phyloP scores from a whole-genome alignment of 37 sponge, comb jelly and placozoan genomes.

The Hexactinellida sp. region DNA sequence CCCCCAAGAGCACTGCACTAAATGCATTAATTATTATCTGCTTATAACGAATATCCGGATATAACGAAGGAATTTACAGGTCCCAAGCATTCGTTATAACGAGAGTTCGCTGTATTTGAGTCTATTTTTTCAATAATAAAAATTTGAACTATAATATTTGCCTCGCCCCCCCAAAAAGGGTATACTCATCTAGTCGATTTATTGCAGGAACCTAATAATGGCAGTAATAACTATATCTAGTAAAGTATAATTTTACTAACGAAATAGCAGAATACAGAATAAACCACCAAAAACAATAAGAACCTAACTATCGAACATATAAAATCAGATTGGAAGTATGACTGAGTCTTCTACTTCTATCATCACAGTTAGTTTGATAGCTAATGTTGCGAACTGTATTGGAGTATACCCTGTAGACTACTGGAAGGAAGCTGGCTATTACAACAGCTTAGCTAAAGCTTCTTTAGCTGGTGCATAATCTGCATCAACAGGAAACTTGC shows the following conservation, averaged over 20 bases:
- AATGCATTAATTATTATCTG: too few species aligned
- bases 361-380: not conserved
- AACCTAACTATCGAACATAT: not conserved
- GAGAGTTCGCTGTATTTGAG: too few species aligned
- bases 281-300: not conserved
- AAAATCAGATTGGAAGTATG: slow-evolving; percentile 10
- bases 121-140: too few species aligned
- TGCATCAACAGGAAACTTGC: not conserved
- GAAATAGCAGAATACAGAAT: not conserved
- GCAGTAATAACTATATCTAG: too few species aligned
- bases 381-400: not conserved
- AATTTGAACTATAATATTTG: too few species aligned
- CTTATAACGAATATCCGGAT: too few species aligned
- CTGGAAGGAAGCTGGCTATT: not conserved
- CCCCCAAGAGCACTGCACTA: too few species aligned
- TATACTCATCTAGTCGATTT: too few species aligned
- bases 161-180: too few species aligned
- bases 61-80: too few species aligned
- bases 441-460: slow-evolving; percentile 1
- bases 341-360: slow-evolving; percentile 10
- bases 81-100: too few species aligned
- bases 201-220: too few species aligned
- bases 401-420: not conserved
- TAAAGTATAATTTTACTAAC: not conserved
- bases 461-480: not conserved